Base-by-base conservation (phyloP, 2,797 vertebrate genomes). In the Eupleurogrammus muticus region DNA sequence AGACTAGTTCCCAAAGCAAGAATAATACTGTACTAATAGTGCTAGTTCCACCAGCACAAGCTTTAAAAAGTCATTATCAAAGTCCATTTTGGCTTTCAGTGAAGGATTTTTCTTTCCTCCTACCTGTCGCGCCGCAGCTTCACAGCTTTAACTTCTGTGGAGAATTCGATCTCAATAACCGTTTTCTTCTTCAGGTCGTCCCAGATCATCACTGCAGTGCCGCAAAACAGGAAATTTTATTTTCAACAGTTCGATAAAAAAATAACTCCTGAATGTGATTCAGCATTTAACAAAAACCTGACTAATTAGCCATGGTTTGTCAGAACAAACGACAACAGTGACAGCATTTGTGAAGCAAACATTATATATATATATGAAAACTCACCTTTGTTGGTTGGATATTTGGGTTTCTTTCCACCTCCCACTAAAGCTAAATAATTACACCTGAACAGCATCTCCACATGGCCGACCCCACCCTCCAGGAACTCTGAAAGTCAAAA, bases 131-230 rank as follows among this genome's bases (percentile, higher is more conserved):
- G 94, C 55, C 97, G 94, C 81, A 99, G 91, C 79, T 98, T 99
- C 78, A 99, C 98, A 0, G 98, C 97, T 90, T 99, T 99, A 57
- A 99, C 98, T 88, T 99, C 97, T 21, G 98, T 99, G 8, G 98
- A 99, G 92, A 99, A 99, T 84, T 99, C 98, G 0, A 99, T 99
- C 89, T 99, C 97, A 35, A 99, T 99, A 48, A 99, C 98, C 0
- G 98, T 99, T 91, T 99, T 99, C 94, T 99, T 99, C 92, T 99
- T 99, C 86, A 99, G 92, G 87, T 99, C 97, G 57, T 99, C 98
- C 98, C 98, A 99, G 88, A 99, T 98, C 98, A 99, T 99, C 70
- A 99, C 97, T 99, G 20, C 3, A 73, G 66, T 2, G 36, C 2
- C 6, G 24, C 54, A n/a, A 54, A 36, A 20, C 1, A 7, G 36